phyloP scores from a whole-genome alignment of 2,113 vertebrate species.

The Triplophysa tibetana region DNA sequence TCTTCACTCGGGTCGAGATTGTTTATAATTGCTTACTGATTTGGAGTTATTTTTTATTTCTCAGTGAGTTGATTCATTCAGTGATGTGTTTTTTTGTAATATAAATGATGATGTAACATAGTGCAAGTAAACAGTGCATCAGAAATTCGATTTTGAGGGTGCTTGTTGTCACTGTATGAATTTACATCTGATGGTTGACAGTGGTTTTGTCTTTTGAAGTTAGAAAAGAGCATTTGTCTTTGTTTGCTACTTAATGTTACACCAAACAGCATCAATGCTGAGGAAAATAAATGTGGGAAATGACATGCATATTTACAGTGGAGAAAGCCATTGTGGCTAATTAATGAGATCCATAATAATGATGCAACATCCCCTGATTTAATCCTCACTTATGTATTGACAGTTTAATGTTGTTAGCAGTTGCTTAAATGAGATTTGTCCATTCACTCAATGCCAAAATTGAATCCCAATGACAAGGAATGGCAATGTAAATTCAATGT shows the following conservation, averaged over 20 bases:
- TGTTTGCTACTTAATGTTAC: conserved; percentile 48
- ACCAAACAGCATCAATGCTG: conserved; percentile 40
- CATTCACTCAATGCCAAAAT: conserved; percentile 6
- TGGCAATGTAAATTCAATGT: conserved; percentile 18
- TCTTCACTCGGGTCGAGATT: conserved; percentile 4
- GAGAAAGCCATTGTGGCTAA: neutral
- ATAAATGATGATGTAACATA: neutral
- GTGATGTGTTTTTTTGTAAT: neutral
- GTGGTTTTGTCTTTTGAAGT: conserved; percentile 48
- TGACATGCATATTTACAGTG: conserved; percentile 35
- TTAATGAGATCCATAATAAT: conserved; percentile 35
- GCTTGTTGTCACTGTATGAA: conserved; percentile 35
- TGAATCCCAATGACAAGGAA: conserved; percentile 11
- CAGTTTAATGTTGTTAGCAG: conserved; percentile 27
- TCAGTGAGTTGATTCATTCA: neutral
- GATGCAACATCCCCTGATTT: neutral
- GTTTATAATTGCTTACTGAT: conserved; percentile 11
- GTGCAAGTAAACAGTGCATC: neutral
- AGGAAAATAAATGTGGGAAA: conserved; percentile 22
- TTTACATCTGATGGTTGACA: conserved; percentile 35
- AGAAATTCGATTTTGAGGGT: neutral
- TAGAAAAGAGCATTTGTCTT: conserved; percentile 47
- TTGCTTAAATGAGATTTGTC: conserved; percentile 31
- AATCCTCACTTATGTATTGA: conserved; percentile 24
- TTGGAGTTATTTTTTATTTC: neutral